A percentile compares a stretch with the other conserved stretches of the same genome.
phyloP scores from a whole-genome alignment of 2,888 invertebrate genomes.

The Galerucella pusilla region DNA sequence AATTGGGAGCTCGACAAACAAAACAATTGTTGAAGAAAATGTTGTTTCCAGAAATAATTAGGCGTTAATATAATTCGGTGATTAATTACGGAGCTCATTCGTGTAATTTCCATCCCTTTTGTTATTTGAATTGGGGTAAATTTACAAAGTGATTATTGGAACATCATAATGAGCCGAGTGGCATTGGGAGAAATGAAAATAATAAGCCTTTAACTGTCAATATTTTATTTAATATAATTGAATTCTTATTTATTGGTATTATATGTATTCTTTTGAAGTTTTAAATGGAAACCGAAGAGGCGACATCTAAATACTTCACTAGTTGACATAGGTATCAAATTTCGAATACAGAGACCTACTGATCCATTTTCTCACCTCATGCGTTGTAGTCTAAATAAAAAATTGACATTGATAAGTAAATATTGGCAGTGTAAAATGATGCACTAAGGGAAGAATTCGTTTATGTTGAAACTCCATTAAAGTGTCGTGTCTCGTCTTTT shows the following conservation, averaged over 20 bases:
- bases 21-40: not conserved
- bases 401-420: not conserved
- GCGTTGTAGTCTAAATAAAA: not conserved
- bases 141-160: not conserved
- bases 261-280: too few species aligned
- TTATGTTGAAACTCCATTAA: constrained; percentile 4
- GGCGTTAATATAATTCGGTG: not conserved
- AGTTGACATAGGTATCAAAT: not conserved
- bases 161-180: not conserved
- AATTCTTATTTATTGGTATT: too few species aligned
- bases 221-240: too few species aligned
- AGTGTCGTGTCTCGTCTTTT: constrained; percentile 21
- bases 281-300: too few species aligned
- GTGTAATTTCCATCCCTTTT: not conserved
- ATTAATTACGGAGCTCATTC: not conserved
- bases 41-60: not conserved
- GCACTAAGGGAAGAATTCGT: not conserved
- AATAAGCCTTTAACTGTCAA: too few species aligned
- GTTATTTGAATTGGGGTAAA: not conserved
- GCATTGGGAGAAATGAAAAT: not conserved
- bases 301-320: too few species aligned
- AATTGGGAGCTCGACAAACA: not conserved
- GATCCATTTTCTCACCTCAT: not conserved
- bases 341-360: not conserved
- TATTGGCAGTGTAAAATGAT: constrained; percentile 8